Base-by-base conservation (phyloP, 1,140 invertebrate genomes). In the Metaphire vulgaris region DNA sequence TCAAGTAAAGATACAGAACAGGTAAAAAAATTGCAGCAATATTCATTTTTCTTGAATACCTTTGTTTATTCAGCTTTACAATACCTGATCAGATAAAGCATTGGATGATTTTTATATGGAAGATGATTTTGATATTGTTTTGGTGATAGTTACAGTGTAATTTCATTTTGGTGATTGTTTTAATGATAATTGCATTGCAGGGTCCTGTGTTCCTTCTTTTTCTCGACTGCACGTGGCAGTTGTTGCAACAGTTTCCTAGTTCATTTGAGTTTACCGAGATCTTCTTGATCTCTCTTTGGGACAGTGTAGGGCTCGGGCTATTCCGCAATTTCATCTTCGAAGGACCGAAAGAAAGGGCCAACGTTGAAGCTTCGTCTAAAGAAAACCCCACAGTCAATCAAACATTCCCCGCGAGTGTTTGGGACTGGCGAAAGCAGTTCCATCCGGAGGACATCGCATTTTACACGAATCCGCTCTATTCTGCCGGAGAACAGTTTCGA, bases 301-400 rank as follows among this genome's bases (percentile, higher is more conserved):
- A 98, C 86, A 90, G 91, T 26, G 89, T 90, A 64, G 92, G 93
- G 80, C 89, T 94, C 80, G 92, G 93, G 33, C 88, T 96, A 33
- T 96, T 96, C 83, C 93, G 95, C 78, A 96, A 93, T 28, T 97
- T 97, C 87, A 89, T 96, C 26, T 97, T 96, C 82, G 94, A 96
- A 83, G 92, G 81, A 75, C 80, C 80, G 29, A 81, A 84, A 76
- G 81, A 85, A 33, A 75, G 82, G 16, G 6, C 41, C 41, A 56
- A 21, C 41, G 41, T 56, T 21, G 6, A 56, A 21, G 21, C 6
- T 12, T 56, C 41, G 6, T 21, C 21, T 56, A 6, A 12, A 6
- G 41, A 56, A 56, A 56, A 56, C 41, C 41, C 6, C 6, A 56
- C 41, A 12, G 6, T 21, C 6, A 56, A 56, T 21, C 41, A 56